A percentile compares a stretch with the other conserved stretches of the same genome.
Conservation (phyloP, 2,797 vertebrate genomes). For the Sciaenops ocellatus region DNA sequence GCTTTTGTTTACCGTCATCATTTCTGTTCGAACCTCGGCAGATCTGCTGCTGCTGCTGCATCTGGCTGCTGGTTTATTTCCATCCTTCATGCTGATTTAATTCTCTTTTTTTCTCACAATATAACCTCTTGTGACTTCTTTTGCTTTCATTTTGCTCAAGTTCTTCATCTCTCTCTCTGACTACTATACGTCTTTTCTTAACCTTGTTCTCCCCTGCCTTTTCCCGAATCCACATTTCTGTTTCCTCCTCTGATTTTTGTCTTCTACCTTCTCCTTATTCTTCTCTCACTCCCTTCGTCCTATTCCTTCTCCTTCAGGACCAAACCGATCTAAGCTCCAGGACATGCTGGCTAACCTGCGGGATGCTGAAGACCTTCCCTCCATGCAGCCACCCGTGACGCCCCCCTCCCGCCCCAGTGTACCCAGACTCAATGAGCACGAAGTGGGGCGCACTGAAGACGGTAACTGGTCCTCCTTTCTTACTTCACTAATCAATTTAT, state of each 20-base stretch:
- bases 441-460: slow-evolving; percentile 91
- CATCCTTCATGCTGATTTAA: not conserved
- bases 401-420: slow-evolving; percentile 88
- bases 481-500: too few relatives aligned
- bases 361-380: slow-evolving; percentile 93
- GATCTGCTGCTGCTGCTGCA: slow-evolving; percentile 7
- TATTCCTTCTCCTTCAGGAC: slow-evolving; percentile 82
- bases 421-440: slow-evolving; percentile 90
- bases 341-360: slow-evolving; percentile 98
- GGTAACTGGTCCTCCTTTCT: slow-evolving; percentile 70
- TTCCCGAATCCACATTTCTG: not conserved
- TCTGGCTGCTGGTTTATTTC: not conserved
- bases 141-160: not conserved
- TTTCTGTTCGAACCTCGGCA: not conserved
- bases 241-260: not conserved
- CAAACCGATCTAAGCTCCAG: slow-evolving; percentile 97
- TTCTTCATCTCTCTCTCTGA: not conserved
- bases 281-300: too few relatives aligned
- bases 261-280: not conserved
- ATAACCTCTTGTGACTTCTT: not conserved
- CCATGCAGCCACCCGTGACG: slow-evolving; percentile 89
- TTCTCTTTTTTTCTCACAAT: not conserved
- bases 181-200: not conserved
- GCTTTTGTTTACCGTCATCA: not conserved
- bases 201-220: too few relatives aligned